These are phyloP conservation scores for Parasteatoda tepidariorum DNA, from an alignment of 1,140 invertebrate species.

Conservation along the genomic window DNA sequence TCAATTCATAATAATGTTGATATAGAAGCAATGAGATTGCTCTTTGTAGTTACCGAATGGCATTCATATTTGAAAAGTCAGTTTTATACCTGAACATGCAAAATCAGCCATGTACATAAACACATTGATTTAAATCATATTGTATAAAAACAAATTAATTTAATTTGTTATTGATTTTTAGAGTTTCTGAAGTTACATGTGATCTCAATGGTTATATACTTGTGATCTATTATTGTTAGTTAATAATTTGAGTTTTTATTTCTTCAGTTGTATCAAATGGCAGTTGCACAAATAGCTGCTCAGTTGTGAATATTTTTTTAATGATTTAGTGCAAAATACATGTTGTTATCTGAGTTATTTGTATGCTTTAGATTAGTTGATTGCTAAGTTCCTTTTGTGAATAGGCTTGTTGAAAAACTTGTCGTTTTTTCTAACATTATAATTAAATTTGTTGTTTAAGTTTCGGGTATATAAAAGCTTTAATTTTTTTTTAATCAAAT, in stretches of 20 bases:
- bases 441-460: not conserved
- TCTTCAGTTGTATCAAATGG: conserved; percentile 24
- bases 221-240: conserved; percentile 35
- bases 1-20: not conserved
- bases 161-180: conserved; percentile 48
- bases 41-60: conserved; percentile 16
- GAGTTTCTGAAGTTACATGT: conserved; percentile 45
- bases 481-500: too few species aligned
- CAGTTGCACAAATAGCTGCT: not conserved
- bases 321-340: not conserved
- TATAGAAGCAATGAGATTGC: not conserved
- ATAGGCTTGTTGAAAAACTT: not conserved
- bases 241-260: not conserved
- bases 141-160: conserved; percentile 35
- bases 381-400: not conserved
- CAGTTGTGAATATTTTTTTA: not conserved
- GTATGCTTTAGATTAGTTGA: not conserved
- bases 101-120: conserved; percentile 4
- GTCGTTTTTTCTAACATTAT: not conserved
- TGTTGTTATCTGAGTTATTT: not conserved
- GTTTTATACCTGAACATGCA: conserved; percentile 17
- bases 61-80: conserved; percentile 41
- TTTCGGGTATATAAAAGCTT: too few species aligned
- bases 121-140: not conserved
- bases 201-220: conserved; percentile 16